Percentiles rank a stretch among this genome's conserved stretches.
These are phyloP conservation scores for Byasa hedistus DNA, from an alignment of 2,888 invertebrate genomes.

Conservation along the genomic window DNA sequence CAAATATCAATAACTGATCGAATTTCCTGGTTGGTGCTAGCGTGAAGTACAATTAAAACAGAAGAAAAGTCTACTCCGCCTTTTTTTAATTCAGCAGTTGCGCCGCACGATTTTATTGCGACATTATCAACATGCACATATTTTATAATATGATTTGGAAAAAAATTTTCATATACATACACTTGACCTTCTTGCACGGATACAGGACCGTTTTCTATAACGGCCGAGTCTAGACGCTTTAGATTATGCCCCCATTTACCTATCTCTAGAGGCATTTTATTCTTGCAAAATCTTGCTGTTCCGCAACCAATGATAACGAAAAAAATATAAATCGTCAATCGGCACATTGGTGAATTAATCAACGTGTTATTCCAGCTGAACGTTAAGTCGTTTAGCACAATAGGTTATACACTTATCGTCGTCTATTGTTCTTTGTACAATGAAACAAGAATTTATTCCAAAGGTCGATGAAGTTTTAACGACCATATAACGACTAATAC, in stretches of 20 bases:
- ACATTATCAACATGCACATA: slow-evolving; percentile 67
- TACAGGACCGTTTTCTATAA: slow-evolving; percentile 59
- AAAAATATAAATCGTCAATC: slow-evolving; percentile 27
- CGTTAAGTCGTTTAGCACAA: slow-evolving; percentile 9
- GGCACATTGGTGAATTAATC: slow-evolving; percentile 33
- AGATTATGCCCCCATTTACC: slow-evolving; percentile 55
- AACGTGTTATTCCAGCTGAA: slow-evolving; percentile 8
- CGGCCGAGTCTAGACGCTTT: slow-evolving; percentile 58
- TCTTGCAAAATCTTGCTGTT: slow-evolving; percentile 51
- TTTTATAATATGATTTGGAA: slow-evolving; percentile 56
- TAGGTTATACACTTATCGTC: slow-evolving; percentile 19
- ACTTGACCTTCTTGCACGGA: slow-evolving; percentile 58
- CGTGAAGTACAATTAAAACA: slow-evolving; percentile 59
- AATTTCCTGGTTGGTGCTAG: slow-evolving; percentile 59
- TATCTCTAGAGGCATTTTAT: slow-evolving; percentile 55
- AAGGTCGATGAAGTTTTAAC: background rate
- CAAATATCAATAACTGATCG: slow-evolving; percentile 67
- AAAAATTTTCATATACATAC: slow-evolving; percentile 67
- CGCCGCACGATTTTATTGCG: slow-evolving; percentile 62
- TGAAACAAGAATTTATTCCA: background rate
- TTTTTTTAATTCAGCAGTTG: slow-evolving; percentile 51
- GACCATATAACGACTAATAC: background rate
- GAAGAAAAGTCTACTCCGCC: slow-evolving; percentile 57
- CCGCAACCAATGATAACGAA: slow-evolving; percentile 34
- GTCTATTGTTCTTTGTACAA: slow-evolving; percentile 27